phyloP scores from a whole-genome alignment of 2,113 vertebrate species.

The Rhegmatorhina hoffmannsi region DNA sequence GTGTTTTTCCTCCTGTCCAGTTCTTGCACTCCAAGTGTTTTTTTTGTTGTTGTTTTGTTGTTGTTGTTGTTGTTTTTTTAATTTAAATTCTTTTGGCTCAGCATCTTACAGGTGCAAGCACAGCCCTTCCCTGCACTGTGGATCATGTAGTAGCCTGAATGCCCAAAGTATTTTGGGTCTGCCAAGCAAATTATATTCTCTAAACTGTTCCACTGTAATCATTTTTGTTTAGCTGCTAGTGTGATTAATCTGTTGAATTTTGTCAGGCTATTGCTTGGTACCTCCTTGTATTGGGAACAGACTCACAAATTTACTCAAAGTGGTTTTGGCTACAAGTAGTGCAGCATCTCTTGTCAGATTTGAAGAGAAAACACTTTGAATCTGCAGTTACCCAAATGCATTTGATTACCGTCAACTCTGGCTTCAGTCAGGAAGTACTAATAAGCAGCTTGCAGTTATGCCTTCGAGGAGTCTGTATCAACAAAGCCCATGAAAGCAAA shows the following conservation, averaged over 20 bases:
- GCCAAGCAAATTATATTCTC: not conserved
- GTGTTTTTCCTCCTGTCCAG: not conserved
- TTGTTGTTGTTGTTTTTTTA: too few relatives aligned
- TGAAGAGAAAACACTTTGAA: not conserved
- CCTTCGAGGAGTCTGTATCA: not conserved
- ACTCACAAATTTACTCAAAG: not conserved
- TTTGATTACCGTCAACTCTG: not conserved
- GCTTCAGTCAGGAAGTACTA: not conserved
- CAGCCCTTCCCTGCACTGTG: not conserved
- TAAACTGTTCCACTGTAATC: not conserved
- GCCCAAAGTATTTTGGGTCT: not conserved
- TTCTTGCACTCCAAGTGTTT: not conserved
- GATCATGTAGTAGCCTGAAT: not conserved
- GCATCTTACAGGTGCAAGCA: not conserved
- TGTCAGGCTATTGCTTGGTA: not conserved
- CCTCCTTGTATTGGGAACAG: not conserved
- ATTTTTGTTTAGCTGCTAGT: not conserved
- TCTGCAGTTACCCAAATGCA: not conserved
- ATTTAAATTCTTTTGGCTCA: not conserved
- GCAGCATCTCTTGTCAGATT: not conserved
- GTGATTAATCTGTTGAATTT: not conserved
- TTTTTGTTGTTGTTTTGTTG: too few relatives aligned
- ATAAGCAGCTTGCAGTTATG: not conserved
- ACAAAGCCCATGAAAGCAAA: not conserved
- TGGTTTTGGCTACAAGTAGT: not conserved